phyloP scores from a whole-genome alignment of 1,140 invertebrate species.

The Trichomalopsis sarcophagae region DNA sequence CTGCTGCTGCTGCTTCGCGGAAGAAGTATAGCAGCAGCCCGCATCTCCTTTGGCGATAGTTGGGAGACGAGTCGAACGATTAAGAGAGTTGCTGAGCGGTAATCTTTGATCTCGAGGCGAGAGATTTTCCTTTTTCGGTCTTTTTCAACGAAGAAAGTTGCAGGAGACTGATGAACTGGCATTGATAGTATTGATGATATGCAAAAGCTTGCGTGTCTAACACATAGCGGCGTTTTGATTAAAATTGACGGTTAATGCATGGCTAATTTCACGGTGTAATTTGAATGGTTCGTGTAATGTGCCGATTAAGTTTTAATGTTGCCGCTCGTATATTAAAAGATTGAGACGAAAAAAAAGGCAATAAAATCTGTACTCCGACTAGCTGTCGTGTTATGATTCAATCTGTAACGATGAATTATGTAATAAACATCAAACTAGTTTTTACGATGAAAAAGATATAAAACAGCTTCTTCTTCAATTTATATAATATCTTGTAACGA shows the following conservation, averaged over 20 bases:
- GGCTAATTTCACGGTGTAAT: background rate
- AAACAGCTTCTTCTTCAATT: slow-evolving; percentile 22
- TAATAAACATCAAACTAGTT: slow-evolving; percentile 4
- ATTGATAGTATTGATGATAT: background rate
- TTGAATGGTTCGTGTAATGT: background rate
- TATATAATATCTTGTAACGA: slow-evolving; percentile 21
- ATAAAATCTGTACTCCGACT: background rate
- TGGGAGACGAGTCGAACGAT: background rate
- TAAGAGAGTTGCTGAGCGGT: background rate
- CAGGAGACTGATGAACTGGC: background rate
- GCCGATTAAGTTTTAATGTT: background rate
- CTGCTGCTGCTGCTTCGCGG: background rate
- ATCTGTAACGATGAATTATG: background rate
- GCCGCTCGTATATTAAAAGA: background rate
- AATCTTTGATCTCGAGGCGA: slow-evolving; percentile 3
- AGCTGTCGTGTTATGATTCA: background rate
- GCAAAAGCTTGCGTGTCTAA: background rate
- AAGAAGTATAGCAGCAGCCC: no score
- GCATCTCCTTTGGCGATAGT: no score
- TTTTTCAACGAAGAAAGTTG: no score
- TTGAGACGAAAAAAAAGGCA: background rate
- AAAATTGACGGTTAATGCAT: background rate
- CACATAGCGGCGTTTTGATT: background rate
- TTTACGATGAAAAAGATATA: background rate
- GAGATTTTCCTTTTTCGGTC: background rate